These are phyloP conservation scores for Drosophila arawakana DNA, from an alignment of 1,140 invertebrate species.

Conservation along the genomic window DNA sequence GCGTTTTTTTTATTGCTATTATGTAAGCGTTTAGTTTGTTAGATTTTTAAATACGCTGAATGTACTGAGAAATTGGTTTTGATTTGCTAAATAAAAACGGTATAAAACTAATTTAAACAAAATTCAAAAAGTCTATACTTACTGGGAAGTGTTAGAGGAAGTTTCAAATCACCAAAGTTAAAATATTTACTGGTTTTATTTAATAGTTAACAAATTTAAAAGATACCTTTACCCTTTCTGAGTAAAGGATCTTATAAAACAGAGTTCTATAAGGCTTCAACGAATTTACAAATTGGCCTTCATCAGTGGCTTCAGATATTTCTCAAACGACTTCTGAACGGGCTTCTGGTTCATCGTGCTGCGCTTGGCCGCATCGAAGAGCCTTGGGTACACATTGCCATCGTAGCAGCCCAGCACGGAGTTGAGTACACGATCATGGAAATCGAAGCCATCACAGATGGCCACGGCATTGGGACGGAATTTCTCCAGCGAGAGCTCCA, in stretches of 20 bases:
- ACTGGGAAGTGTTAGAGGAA: not conserved
- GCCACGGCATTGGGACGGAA: conserved; percentile 95
- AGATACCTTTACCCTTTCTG: not conserved
- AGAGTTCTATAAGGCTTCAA: not conserved
- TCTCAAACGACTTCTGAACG: conserved; percentile 91
- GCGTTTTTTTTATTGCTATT: conserved; percentile 70
- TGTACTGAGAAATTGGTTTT: conserved; percentile 83
- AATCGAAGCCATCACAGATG: conserved; percentile 96
- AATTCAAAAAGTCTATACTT: conserved; percentile 1
- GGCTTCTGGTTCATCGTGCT: conserved; percentile 94
- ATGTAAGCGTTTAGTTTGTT: conserved; percentile 80
- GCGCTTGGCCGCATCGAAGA: conserved; percentile 93
- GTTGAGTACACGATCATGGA: conserved; percentile 91
- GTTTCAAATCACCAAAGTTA: no score
- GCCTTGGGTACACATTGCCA: conserved; percentile 95
- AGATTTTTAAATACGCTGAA: conserved; percentile 82
- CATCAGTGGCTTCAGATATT: conserved; percentile 91
- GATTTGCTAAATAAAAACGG: conserved; percentile 83
- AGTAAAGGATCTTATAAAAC: not conserved
- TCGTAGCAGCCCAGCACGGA: conserved; percentile 95
- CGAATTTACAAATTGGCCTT: conserved; percentile 87
- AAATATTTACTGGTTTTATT: not conserved
- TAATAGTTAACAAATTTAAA: not conserved
- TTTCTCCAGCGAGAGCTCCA: conserved; percentile 88
- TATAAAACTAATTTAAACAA: conserved; percentile 82